Conservation (phyloP, 2,888 invertebrate genomes). For the Mesorhabditis belari region DNA sequence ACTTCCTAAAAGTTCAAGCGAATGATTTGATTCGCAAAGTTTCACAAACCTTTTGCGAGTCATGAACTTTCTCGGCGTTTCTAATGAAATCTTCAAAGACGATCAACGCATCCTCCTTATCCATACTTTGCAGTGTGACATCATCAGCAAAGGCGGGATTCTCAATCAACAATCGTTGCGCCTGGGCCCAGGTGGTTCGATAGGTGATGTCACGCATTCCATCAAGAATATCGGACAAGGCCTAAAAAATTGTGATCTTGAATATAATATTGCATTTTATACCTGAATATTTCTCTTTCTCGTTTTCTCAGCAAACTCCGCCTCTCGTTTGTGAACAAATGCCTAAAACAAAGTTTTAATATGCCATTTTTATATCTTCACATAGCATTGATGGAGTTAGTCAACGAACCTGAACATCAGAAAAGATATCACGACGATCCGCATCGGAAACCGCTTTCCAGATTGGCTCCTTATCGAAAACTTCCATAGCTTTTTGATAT, state of each 20-base stretch:
- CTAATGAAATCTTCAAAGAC: conserved; percentile 97
- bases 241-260: conserved; percentile 59
- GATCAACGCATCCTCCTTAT: conserved; percentile 94
- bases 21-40: conserved; percentile 50
- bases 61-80: conserved; percentile 81
- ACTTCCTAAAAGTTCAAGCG: conserved; percentile 64
- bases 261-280: neutral
- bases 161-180: conserved; percentile 85
- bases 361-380: neutral
- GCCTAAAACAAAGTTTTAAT: too few species aligned
- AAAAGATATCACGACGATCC: conserved; percentile 89
- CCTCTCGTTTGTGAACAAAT: conserved; percentile 7
- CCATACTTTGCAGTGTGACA: conserved; percentile 70
- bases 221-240: conserved; percentile 84
- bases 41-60: conserved; percentile 79
- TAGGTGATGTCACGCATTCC: conserved; percentile 78
- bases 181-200: conserved; percentile 94
- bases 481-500: conserved; percentile 65
- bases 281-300: conserved; percentile 79
- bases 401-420: conserved; percentile 71
- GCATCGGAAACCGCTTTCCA: conserved; percentile 86
- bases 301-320: conserved; percentile 70
- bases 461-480: conserved; percentile 59
- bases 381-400: neutral
- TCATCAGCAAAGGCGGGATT: conserved; percentile 90